A percentile compares a stretch with the other conserved stretches of the same genome.
Evolutionary conservation across 2,113 vertebrate genomes (phyloP).

Genomic region (Cyprinodon variegatus): DNA sequence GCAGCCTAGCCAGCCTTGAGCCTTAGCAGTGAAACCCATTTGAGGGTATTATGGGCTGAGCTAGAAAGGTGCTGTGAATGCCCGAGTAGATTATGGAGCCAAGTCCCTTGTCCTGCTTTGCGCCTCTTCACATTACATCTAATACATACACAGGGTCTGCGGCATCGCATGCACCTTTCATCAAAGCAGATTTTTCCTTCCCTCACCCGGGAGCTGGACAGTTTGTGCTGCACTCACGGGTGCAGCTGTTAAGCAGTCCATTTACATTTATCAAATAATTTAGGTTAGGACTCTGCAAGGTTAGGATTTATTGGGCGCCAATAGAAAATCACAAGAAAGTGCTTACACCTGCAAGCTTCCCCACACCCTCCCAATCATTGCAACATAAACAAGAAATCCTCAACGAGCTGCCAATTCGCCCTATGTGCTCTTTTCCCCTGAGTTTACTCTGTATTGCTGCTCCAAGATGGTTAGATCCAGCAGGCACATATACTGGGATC

Average conservation of each 20-base stretch:
- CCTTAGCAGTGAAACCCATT: slow-evolving; percentile 74
- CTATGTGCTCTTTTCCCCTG: slow-evolving; percentile 30
- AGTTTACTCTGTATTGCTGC: slow-evolving; percentile 62
- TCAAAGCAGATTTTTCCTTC: slow-evolving; percentile 63
- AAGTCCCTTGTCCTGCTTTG: slow-evolving; percentile 59
- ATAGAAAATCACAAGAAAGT: slow-evolving; percentile 31
- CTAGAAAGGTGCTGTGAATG: slow-evolving; percentile 69
- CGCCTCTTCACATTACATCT: slow-evolving; percentile 70
- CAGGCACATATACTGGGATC: slow-evolving; percentile 59
- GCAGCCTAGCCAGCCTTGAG: slow-evolving; percentile 70
- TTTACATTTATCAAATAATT: slow-evolving; percentile 51
- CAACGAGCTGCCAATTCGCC: slow-evolving; percentile 27
- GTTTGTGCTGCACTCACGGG: slow-evolving; percentile 18
- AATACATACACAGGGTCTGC: slow-evolving; percentile 64
- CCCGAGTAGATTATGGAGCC: slow-evolving; percentile 72
- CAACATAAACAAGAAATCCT: slow-evolving; percentile 43
- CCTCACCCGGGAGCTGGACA: slow-evolving; percentile 46
- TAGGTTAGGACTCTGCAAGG: slow-evolving; percentile 29
- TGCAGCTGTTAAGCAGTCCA: slow-evolving; percentile 20
- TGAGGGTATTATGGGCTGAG: slow-evolving; percentile 79
- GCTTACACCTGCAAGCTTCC: slow-evolving; percentile 8
- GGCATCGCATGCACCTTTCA: slow-evolving; percentile 61
- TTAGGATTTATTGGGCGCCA: slow-evolving; percentile 25
- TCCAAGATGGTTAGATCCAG: slow-evolving; percentile 59
- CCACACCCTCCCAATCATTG: not conserved